Evolutionary conservation across 1,140 invertebrate genomes (phyloP).

Genomic region (Phortica variegata): DNA sequence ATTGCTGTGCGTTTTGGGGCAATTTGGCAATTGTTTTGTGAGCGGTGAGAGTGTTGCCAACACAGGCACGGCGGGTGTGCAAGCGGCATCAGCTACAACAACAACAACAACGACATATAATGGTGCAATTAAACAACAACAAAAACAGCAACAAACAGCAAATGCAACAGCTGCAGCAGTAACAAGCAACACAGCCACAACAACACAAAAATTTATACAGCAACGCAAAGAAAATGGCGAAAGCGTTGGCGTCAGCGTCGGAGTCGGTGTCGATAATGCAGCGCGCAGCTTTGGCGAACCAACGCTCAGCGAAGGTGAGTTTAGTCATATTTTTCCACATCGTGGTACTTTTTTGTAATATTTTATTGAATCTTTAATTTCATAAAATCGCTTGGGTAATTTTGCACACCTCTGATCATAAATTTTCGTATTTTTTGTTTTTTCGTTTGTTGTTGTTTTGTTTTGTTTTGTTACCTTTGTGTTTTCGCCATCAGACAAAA

Average conservation of each 20-base stretch:
- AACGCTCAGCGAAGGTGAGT: too few species aligned
- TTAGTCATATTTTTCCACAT: too few species aligned
- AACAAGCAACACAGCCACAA: slow-evolving; percentile 22
- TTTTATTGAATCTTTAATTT: too few species aligned
- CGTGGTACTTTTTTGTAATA: too few species aligned
- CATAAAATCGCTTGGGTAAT: too few species aligned
- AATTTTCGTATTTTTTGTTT: too few species aligned
- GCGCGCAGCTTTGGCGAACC: slow-evolving; percentile 16
- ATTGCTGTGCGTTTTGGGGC: too few species aligned
- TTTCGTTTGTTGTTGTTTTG: too few species aligned
- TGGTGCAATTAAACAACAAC: slow-evolving; percentile 49
- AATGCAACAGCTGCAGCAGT: slow-evolving; percentile 4
- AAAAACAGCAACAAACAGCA: slow-evolving; percentile 16
- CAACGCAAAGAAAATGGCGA: slow-evolving; percentile 9
- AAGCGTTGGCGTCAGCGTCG: slow-evolving; percentile 24
- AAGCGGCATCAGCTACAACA: slow-evolving; percentile 14
- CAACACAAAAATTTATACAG: slow-evolving; percentile 13
- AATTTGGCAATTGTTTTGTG: too few species aligned
- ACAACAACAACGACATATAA: slow-evolving; percentile 26
- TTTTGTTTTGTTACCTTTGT: too few species aligned
- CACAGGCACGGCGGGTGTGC: slow-evolving; percentile 11
- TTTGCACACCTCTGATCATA: too few species aligned
- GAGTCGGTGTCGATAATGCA: slow-evolving; percentile 28
- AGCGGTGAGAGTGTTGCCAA: too few species aligned
- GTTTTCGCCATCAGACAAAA: neutral